phyloP scores from a whole-genome alignment of 2,888 invertebrate species.

The Trachelus stipa region DNA sequence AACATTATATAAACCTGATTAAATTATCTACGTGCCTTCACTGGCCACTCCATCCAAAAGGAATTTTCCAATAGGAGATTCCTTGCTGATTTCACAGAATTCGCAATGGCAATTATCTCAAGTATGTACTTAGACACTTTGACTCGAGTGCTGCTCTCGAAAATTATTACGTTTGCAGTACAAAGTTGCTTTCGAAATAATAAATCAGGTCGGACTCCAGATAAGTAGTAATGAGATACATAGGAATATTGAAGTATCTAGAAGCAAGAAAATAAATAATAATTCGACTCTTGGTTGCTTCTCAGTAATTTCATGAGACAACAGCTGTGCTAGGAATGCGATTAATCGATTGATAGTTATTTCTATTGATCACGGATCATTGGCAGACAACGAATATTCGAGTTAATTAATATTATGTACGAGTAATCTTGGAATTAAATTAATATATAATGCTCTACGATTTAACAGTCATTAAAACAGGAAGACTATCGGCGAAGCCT shows the following conservation, averaged over 20 bases:
- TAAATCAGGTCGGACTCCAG: background rate
- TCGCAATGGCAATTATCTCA: background rate
- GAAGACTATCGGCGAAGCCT: background rate
- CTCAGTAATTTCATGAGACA: background rate
- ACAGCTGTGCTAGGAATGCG: background rate
- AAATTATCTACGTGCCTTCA: background rate
- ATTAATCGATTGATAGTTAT: background rate
- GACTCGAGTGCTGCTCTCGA: background rate
- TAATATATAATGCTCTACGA: background rate
- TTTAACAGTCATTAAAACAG: constrained; percentile 1
- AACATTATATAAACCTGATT: background rate
- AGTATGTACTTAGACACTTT: background rate
- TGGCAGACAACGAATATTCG: background rate
- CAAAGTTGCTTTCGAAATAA: background rate
- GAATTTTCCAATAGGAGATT: background rate
- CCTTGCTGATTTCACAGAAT: background rate
- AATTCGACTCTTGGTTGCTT: background rate
- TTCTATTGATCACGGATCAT: background rate
- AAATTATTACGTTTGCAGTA: background rate
- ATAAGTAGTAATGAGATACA: background rate
- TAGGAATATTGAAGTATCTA: background rate
- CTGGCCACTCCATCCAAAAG: background rate
- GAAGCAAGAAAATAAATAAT: background rate
- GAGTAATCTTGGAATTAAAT: background rate
- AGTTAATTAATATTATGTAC: background rate